Percentiles rank a stretch among this genome's conserved stretches.
Evolutionary conservation across 2,797 vertebrate genomes (phyloP).

Genomic region (Anomalospiza imberbis): DNA sequence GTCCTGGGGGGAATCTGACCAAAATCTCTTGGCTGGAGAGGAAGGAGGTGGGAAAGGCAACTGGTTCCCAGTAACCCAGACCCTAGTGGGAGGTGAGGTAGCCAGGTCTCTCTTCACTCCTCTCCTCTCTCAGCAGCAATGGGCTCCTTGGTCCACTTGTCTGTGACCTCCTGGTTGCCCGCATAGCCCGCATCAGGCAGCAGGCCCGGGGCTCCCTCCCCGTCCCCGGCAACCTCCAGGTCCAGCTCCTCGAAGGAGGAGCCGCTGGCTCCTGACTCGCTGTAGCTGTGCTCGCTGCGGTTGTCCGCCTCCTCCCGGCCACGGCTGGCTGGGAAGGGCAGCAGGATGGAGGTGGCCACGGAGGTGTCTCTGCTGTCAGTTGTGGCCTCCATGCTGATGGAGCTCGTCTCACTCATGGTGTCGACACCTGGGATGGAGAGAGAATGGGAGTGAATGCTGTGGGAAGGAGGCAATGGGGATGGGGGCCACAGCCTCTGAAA

Average conservation of each 20-base stretch:
- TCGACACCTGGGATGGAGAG: conserved; percentile 68
- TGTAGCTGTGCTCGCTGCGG: conserved; percentile 80
- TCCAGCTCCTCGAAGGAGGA: conserved; percentile 85
- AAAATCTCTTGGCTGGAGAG: conserved; percentile 33
- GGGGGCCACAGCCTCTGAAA: not conserved
- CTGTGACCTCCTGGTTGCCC: conserved; percentile 62
- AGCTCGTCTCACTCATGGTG: conserved; percentile 85
- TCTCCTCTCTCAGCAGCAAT: conserved; percentile 73
- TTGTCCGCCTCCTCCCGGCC: conserved; percentile 76
- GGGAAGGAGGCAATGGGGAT: not conserved
- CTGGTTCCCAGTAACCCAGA: conserved; percentile 17
- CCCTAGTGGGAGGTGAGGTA: not conserved
- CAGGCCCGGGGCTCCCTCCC: conserved; percentile 59
- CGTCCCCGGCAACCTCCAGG: conserved; percentile 71
- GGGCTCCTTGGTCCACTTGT: conserved; percentile 72
- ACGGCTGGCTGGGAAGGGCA: conserved; percentile 52
- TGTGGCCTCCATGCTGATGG: conserved; percentile 78
- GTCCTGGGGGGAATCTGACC: not conserved
- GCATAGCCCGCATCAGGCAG: not conserved
- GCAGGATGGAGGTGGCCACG: conserved; percentile 71
- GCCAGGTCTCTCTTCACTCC: conserved; percentile 61
- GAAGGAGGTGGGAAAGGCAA: conserved; percentile 43
- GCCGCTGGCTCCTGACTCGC: conserved; percentile 77
- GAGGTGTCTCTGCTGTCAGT: conserved; percentile 87
- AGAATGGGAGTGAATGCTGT: conserved; percentile 2